These are phyloP conservation scores for Hafferia zeledoni DNA, from an alignment of 2,797 vertebrate genomes.

Conservation along the genomic window DNA sequence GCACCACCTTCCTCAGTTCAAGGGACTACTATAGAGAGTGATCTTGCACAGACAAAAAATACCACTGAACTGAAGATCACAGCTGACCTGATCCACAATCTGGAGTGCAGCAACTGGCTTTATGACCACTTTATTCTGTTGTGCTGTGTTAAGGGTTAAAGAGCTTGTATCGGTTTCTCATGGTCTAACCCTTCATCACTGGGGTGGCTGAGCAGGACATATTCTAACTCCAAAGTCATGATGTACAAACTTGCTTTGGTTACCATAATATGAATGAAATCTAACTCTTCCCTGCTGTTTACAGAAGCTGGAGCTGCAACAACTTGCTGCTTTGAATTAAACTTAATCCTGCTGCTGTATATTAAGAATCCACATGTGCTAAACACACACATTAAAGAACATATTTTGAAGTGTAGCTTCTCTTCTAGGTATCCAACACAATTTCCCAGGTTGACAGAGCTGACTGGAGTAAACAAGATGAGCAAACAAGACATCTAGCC, in stretches of 20 bases:
- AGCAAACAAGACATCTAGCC: neutral
- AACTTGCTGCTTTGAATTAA: neutral
- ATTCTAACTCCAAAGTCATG: neutral
- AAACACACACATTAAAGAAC: neutral
- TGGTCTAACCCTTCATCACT: neutral
- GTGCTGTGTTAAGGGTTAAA: neutral
- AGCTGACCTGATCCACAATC: neutral
- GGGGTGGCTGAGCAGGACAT: neutral
- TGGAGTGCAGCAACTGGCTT: neutral
- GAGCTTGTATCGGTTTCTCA: neutral
- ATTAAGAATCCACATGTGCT: neutral
- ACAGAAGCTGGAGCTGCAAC: neutral
- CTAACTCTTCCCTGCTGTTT: neutral
- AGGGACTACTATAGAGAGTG: neutral
- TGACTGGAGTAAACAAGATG: neutral
- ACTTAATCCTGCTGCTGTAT: neutral
- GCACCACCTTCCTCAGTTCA: neutral
- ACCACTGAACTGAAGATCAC: neutral
- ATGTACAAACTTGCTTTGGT: neutral
- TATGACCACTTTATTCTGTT: neutral
- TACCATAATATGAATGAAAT: neutral
- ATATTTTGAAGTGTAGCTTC: neutral
- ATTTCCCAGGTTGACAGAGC: neutral
- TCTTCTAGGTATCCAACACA: constrained; percentile 28
- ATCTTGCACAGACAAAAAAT: neutral